Percentiles rank a stretch among this genome's conserved stretches.
Evolutionary conservation across 2,113 vertebrate species (phyloP).

Genomic region (Ardeotis arabs): DNA sequence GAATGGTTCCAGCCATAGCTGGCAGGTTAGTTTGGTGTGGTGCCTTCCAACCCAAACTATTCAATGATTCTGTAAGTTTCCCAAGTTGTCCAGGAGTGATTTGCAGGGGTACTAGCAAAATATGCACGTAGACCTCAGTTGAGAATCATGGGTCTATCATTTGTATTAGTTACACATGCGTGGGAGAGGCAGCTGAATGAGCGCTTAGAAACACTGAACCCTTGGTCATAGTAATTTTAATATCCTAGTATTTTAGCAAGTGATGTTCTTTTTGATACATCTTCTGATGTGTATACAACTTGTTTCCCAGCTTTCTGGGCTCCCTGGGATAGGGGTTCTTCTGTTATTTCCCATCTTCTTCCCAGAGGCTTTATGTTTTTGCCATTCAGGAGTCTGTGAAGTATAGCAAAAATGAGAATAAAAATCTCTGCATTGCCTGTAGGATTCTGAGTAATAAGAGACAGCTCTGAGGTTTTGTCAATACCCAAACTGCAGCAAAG

Average conservation of each 20-base stretch:
- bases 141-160: background rate
- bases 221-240: background rate
- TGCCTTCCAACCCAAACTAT: too few species aligned
- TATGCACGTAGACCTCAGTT: background rate
- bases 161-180: background rate
- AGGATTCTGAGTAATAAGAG: background rate
- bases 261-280: background rate
- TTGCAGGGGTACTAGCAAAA: background rate
- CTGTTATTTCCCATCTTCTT: background rate
- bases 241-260: background rate
- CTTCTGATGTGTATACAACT: background rate
- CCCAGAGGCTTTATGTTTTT: background rate
- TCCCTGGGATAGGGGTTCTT: background rate
- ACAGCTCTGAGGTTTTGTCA: background rate
- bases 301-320: background rate
- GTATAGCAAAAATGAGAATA: background rate
- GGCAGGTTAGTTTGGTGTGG: background rate
- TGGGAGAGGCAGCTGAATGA: background rate
- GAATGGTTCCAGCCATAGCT: fast-evolving
- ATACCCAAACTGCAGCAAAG: background rate
- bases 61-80: background rate
- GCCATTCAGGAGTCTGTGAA: background rate
- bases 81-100: background rate
- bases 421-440: background rate
- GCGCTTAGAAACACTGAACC: background rate